Evolutionary conservation across 2,797 vertebrate species (phyloP).

Genomic region (Scolopax bukidnonensis): DNA sequence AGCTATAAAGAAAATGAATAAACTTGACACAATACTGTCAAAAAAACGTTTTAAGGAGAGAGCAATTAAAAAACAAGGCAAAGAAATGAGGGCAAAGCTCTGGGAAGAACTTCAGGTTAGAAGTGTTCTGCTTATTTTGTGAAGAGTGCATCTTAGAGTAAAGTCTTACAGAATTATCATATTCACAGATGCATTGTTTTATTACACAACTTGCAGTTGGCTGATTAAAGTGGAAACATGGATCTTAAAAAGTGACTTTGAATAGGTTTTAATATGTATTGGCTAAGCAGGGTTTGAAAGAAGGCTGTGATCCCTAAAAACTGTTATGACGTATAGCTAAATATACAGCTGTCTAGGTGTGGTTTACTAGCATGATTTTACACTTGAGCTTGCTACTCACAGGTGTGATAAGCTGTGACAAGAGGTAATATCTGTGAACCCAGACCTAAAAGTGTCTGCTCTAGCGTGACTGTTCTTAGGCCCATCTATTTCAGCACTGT

Average conservation of each 20-base stretch:
- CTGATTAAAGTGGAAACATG: neutral
- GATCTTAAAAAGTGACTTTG: neutral
- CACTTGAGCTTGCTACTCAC: neutral
- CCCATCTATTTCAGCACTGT: neutral
- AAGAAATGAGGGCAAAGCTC: conserved; percentile 82
- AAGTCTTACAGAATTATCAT: neutral
- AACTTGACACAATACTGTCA: conserved; percentile 85
- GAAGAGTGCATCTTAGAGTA: neutral
- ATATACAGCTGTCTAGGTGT: neutral
- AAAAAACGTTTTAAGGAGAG: conserved; percentile 78
- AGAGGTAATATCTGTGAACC: neutral
- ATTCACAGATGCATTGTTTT: neutral
- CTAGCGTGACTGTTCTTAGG: neutral
- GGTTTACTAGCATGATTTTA: neutral
- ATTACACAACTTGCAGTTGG: neutral
- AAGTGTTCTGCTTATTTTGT: neutral
- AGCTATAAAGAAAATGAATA: conserved; percentile 85
- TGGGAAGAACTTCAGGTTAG: conserved; percentile 88
- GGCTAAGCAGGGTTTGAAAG: neutral
- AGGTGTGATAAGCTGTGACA: neutral
- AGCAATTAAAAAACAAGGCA: conserved; percentile 82
- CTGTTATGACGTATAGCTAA: neutral
- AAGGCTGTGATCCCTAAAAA: neutral
- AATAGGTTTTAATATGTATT: neutral
- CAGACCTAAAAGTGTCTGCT: neutral